These are phyloP conservation scores for Atta texana DNA, from an alignment of 1,140 invertebrate species.

Conservation along the genomic window DNA sequence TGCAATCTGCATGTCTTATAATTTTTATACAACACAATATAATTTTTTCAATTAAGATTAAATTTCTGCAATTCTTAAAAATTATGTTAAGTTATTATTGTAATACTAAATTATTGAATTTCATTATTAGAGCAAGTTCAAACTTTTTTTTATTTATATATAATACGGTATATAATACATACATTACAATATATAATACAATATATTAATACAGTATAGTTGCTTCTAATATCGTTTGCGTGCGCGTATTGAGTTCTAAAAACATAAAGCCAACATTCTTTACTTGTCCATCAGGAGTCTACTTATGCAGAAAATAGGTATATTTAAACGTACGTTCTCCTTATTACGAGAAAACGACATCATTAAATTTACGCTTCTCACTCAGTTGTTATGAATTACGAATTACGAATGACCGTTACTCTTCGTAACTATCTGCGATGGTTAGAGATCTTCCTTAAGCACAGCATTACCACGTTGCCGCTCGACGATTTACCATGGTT, in stretches of 20 bases:
- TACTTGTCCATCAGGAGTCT: background rate
- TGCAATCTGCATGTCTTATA: too few species aligned
- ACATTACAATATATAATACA: too few species aligned
- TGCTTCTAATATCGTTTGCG: background rate
- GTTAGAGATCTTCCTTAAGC: slow-evolving; percentile 21
- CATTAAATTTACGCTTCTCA: slow-evolving; percentile 8
- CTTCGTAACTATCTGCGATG: slow-evolving; percentile 10
- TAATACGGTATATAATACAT: too few species aligned
- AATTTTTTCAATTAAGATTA: background rate
- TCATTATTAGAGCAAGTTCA: background rate
- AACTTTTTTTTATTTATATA: background rate
- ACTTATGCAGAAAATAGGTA: slow-evolving; percentile 32
- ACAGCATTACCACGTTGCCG: background rate
- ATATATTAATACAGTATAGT: background rate
- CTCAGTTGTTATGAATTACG: slow-evolving; percentile 32
- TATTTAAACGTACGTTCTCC: slow-evolving; percentile 33
- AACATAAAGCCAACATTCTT: slow-evolving; percentile 21
- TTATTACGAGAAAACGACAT: slow-evolving; percentile 18
- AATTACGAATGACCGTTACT: slow-evolving; percentile 52
- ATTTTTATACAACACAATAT: background rate
- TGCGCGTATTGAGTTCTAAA: background rate
- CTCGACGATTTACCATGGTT: slow-evolving; percentile 30
- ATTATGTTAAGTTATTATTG: too few species aligned
- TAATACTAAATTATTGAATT: background rate
- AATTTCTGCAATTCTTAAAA: too few species aligned